Percentiles rank a stretch among this genome's conserved stretches.
These are phyloP conservation scores for Phaedon cochleariae DNA, from an alignment of 2,888 invertebrate species.

Conservation along the genomic window DNA sequence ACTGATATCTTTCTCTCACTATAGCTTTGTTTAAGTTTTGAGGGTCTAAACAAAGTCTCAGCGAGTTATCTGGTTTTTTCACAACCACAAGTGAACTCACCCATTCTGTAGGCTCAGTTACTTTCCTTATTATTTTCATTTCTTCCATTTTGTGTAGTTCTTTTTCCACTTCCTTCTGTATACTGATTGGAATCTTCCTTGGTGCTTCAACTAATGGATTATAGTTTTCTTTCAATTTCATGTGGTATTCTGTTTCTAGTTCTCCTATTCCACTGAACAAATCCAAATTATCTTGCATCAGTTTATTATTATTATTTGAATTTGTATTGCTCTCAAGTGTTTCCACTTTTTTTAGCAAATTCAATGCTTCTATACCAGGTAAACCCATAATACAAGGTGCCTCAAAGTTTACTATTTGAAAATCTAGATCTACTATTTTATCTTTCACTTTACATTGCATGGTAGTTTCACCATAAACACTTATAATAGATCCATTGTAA, in stretches of 20 bases:
- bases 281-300: not conserved
- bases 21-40: not conserved
- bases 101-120: constrained; percentile 1
- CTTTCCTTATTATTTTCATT: not conserved
- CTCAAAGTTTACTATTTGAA: not conserved
- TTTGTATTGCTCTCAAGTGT: too few species aligned
- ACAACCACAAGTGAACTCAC: not conserved
- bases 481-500: not conserved
- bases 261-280: not conserved
- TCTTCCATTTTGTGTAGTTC: not conserved
- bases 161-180: not conserved
- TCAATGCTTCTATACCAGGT: not conserved
- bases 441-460: too few species aligned
- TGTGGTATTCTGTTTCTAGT: not conserved
- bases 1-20: too few species aligned
- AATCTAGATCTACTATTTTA: not conserved
- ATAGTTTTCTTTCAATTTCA: not conserved
- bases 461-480: not conserved
- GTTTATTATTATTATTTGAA: not conserved
- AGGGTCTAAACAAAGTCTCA: not conserved
- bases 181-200: not conserved
- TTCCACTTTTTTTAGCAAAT: not conserved
- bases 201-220: not conserved
- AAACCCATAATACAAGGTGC: not conserved
- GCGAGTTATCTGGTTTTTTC: not conserved